Conservation (phyloP, 1,140 invertebrate species). For the Tyrophagus putrescentiae region DNA sequence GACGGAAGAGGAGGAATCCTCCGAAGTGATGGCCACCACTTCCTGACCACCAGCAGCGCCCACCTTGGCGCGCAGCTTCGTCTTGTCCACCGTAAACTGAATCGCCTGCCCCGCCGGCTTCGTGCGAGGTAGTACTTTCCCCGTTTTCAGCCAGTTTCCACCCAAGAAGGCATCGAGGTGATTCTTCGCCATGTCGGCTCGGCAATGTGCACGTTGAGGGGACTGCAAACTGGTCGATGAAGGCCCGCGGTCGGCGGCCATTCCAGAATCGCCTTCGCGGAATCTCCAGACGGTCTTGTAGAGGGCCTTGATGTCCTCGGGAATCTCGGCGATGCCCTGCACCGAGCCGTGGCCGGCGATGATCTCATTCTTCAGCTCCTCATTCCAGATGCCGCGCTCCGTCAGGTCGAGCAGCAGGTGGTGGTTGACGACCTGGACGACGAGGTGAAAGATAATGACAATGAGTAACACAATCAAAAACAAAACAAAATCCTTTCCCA, state of each 20-base stretch:
- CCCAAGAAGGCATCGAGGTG: slow-evolving; percentile 93
- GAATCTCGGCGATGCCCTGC: slow-evolving; percentile 75
- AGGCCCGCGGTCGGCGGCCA: slow-evolving; percentile 97
- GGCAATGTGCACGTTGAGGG: slow-evolving; percentile 88
- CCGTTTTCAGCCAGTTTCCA: slow-evolving; percentile 92
- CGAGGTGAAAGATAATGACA: no score
- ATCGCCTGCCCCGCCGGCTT: slow-evolving; percentile 91
- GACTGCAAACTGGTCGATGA: slow-evolving; percentile 97
- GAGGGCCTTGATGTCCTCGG: slow-evolving; percentile 68
- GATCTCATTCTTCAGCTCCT: slow-evolving; percentile 89
- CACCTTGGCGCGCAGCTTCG: slow-evolving; percentile 40
- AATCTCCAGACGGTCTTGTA: slow-evolving; percentile 97
- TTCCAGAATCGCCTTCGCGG: no score
- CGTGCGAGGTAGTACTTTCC: slow-evolving; percentile 96
- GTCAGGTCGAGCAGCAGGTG: slow-evolving; percentile 87
- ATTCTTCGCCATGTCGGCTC: slow-evolving; percentile 82
- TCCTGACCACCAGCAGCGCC: slow-evolving; percentile 7
- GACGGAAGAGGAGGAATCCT: no score
- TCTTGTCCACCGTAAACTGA: slow-evolving; percentile 94
- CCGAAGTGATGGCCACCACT: no score
- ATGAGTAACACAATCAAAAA: neutral
- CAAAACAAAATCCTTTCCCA: slow-evolving; percentile 27
- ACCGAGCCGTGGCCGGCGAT: slow-evolving; percentile 84
- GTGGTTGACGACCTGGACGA: slow-evolving; percentile 88
- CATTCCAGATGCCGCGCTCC: slow-evolving; percentile 76